Evolutionary conservation across 2,888 invertebrate species (phyloP), one percentile per base, ranked within the genome.

Genomic region (Noctua janthina): DNA sequence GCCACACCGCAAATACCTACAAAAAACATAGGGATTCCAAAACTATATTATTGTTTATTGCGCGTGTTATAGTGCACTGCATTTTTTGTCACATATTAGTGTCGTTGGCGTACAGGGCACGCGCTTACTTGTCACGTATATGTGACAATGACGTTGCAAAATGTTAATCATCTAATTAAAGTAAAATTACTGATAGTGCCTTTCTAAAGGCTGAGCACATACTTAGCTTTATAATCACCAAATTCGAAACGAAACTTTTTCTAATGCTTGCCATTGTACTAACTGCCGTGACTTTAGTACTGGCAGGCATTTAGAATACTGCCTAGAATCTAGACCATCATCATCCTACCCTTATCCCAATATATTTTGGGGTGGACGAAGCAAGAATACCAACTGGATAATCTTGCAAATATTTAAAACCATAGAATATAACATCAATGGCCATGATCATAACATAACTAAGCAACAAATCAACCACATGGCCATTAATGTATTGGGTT

Each of bases 401-500:
- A 66, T 39, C 15, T n/a, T 7, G 43, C 39, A 66, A 74, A n/a
- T 17, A 59, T 59, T 46, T 20, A 54, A 86, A 87, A 80, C 80
- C 87, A 87, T 87, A 68, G 83, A 82, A 81, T 85, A 67, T 74
- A 81, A 94, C 96, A 96, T 95, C 92, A 96, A 96, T 95, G 96
- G 95, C 96, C 96, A 96, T 95, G 94, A 91, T 89, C 82, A 89
- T 78, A 89, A 79, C 81, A 90, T 73, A 87, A 85, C 76, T 77
- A 84, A 90, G 88, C 85, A 89, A 89, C 84, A 91, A 87, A 90
- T 90, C 69, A 91, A 94, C 94, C 95, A 96, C 96, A 96, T 95
- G 96, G 95, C 96, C 96, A 96, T 95, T 93, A 92, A 96, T 96
- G 96, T 93, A 93, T 93, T 92, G 90, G 92, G 93, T 91, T 88